A percentile compares a stretch with the other conserved stretches of the same genome.
phyloP scores from a whole-genome alignment of 2,113 vertebrate genomes.

The Triplophysa rosa region DNA sequence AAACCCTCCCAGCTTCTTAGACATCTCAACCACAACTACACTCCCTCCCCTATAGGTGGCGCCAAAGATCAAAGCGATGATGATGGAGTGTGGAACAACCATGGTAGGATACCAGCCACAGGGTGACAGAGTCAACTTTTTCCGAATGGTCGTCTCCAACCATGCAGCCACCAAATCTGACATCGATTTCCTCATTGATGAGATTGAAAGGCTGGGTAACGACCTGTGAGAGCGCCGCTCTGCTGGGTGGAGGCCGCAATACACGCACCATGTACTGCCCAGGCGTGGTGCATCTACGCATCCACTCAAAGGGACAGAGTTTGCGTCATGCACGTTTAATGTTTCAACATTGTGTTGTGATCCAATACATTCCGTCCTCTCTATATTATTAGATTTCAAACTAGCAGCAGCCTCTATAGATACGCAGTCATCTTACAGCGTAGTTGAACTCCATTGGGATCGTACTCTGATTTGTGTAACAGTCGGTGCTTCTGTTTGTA shows the following conservation, averaged over 20 bases:
- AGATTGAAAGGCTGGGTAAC: conserved; percentile 91
- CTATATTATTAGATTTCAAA: conserved; percentile 15
- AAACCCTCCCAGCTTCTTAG: too few relatives aligned
- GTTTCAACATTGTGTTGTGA: conserved; percentile 30
- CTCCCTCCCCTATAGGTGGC: conserved; percentile 80
- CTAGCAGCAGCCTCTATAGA: neutral
- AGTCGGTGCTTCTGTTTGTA: conserved; percentile 62
- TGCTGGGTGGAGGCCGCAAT: neutral
- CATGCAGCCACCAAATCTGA: conserved; percentile 91
- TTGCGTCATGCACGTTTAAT: conserved; percentile 23
- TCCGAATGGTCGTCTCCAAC: conserved; percentile 98
- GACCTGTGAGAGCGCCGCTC: conserved; percentile 80
- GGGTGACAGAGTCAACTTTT: conserved; percentile 96
- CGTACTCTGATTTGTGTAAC: conserved; percentile 12
- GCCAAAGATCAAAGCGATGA: conserved; percentile 95
- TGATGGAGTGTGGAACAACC: conserved; percentile 98
- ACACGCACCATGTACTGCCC: neutral
- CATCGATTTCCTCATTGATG: conserved; percentile 97
- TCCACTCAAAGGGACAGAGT: conserved; percentile 2
- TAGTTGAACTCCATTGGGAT: conserved; percentile 18
- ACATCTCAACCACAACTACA: neutral
- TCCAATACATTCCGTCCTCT: conserved; percentile 24
- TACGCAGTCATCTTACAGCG: conserved; percentile 4
- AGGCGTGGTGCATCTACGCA: neutral
- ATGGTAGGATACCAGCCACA: conserved; percentile 99